These are phyloP conservation scores for Tauraco hartlaubi DNA, from an alignment of 2,797 vertebrate genomes.

Conservation along the genomic window DNA sequence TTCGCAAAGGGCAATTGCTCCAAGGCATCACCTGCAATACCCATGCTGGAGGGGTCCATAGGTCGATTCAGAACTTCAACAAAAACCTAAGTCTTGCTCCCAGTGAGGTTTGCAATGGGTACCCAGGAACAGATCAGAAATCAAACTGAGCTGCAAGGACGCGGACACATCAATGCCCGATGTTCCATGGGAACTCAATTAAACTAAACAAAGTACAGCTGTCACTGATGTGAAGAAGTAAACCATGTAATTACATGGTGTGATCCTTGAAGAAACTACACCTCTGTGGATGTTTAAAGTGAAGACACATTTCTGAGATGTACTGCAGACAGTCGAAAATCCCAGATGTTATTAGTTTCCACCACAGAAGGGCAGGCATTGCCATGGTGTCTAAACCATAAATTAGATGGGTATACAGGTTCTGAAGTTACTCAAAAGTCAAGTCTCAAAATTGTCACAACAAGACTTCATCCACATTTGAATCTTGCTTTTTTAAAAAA, in stretches of 20 bases:
- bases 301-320: not conserved
- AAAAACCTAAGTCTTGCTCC: not conserved
- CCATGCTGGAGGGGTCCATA: not conserved
- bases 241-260: not conserved
- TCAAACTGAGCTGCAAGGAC: not conserved
- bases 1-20: rapidly evolving
- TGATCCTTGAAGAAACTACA: not conserved
- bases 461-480: not conserved
- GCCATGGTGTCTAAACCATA: not conserved
- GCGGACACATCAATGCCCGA: not conserved
- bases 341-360: not conserved
- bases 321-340: not conserved
- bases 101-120: not conserved
- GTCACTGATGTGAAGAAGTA: not conserved
- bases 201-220: not conserved
- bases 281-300: not conserved
- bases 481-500: not conserved
- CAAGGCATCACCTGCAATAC: not conserved
- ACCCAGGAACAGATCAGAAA: not conserved
- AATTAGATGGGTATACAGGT: not conserved
- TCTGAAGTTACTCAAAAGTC: not conserved
- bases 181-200: not conserved
- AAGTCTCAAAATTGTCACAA: not conserved
- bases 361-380: not conserved
- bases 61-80: not conserved